Evolutionary conservation across 1,140 invertebrate species (phyloP), one percentile per base, ranked within the genome.

Genomic region (Sweltsa coloradensis): DNA sequence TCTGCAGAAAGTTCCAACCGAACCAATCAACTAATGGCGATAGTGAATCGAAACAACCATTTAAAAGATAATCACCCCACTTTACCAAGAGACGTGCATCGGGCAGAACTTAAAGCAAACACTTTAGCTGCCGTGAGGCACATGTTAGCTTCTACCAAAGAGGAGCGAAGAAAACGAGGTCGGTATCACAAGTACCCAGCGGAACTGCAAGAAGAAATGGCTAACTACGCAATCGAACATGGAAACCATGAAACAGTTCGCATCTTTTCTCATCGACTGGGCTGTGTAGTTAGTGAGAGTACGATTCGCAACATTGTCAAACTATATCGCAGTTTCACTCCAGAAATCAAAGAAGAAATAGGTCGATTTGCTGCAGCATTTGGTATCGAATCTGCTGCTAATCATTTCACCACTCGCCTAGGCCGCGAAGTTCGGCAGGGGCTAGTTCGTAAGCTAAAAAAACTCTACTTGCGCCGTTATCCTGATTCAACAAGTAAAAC

Each of bases 241-340:
- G 63, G 63, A 14, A 61, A 54, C 43, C 47, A 27, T 21, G 47
- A 54, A 11, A 56, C 64, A 7, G 55, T 61, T 19, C 47, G 55
- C 14, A 53, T 61, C 49, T 66, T 61, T 45, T 55, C 59, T 3
- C 55, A 62, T 34, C 7, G 39, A n/a, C 49, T 64, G 11, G 61
- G 60, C 21, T 53, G 49, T 13, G 41, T 51, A 7, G 57, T 65
- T 11, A 63, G 57, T 55, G 60, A 64, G 43, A 63, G 61, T 50
- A 64, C 61, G 22, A 56, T 66, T 18, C 50, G 64, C 41, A 66
- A 65, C 51, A 58, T 65, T 37, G 55, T 65, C 31, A 63, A 62
- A 50, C 51, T 56, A 1, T 57, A 59, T 47, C 29, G n/a, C 11
- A 26, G 47, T 26, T 65, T 61, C 42, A 56, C 56, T 6, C 52